Evolutionary conservation across 2,888 invertebrate genomes (phyloP), one percentile per base, ranked within the genome.

Genomic region (Limnephilus marmoratus): DNA sequence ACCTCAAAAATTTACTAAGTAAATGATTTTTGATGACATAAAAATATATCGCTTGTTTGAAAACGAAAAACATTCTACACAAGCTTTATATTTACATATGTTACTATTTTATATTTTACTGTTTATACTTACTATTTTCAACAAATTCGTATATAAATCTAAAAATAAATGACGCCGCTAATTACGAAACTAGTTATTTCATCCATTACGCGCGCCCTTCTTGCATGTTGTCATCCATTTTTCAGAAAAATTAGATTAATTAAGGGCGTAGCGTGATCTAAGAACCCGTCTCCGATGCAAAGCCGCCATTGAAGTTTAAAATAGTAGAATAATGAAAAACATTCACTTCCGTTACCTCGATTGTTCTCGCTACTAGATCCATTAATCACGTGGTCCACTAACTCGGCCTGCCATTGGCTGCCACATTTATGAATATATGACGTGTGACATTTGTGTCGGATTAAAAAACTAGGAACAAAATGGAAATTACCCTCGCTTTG

Each of bases 291-390:
- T 68, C 88, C 18, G 31, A 34, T 88, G 88, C 88, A 37, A 68
- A 88, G 45, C 29, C 90, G 34, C 34, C 82, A 49, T 49, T 31
- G 85, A 83, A 90, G 81, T 82, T 83, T n/a, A 90, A 90, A 90
- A 90, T 37, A 90, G 90, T 81, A 83, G 82, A 83, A 37, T 83
- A 83, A 90, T 90, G 81, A 90, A 90, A 90, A 90, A 90, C 83
- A 83, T 83, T 90, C 34, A 15, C 90, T 53, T 85, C 53, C 83
- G 83, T 49, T 90, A 53, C 37, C 90, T 82, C 90, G 82, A 90
- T 90, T 90, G 90, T 90, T 90, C 90, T 90, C 90, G 90, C 82
- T 24, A 18, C 37, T n/a, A 31, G 45, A 45, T 41, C 82, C 90
- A 90, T 90, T 90, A 90, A 90, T 90, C 90, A 90, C 53, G 13